Percentiles rank a stretch among this genome's conserved stretches.
These are phyloP conservation scores for Adelosebastes latens DNA, from an alignment of 2,797 vertebrate genomes.

Conservation along the genomic window DNA sequence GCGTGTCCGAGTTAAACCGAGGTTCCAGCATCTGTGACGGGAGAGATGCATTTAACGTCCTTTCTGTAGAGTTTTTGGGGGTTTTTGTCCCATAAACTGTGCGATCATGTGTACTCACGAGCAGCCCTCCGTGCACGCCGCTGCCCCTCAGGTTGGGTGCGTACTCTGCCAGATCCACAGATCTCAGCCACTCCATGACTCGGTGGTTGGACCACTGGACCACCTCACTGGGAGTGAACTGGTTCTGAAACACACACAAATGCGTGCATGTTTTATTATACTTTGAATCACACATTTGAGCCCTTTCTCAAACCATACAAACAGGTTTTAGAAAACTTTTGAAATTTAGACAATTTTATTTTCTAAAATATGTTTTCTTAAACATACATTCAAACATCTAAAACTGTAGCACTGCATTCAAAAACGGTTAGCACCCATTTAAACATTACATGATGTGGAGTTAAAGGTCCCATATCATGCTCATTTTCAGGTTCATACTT, in stretches of 20 bases:
- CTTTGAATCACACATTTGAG: background rate
- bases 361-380: background rate
- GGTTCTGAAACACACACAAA: slow-evolving; percentile 76
- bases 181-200: slow-evolving; percentile 98
- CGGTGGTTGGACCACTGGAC: slow-evolving; percentile 98
- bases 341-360: background rate
- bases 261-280: background rate
- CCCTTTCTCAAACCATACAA: background rate
- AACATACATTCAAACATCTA: background rate
- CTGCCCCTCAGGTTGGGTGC: slow-evolving; percentile 97
- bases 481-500: too few species aligned
- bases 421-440: background rate
- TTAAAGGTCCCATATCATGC: too few species aligned
- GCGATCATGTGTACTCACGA: slow-evolving; percentile 83
- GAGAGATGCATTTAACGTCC: background rate
- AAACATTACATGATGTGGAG: too few species aligned
- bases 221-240: slow-evolving; percentile 87
- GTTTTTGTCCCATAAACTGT: background rate
- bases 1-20: slow-evolving; percentile 90
- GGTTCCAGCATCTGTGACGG: slow-evolving; percentile 91
- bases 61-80: background rate
- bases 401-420: background rate
- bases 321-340: background rate
- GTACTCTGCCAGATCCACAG: slow-evolving; percentile 96
- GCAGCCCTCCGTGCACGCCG: slow-evolving; percentile 94